These are phyloP conservation scores for Eurytoma californica DNA, from an alignment of 2,888 invertebrate species.

Conservation along the genomic window DNA sequence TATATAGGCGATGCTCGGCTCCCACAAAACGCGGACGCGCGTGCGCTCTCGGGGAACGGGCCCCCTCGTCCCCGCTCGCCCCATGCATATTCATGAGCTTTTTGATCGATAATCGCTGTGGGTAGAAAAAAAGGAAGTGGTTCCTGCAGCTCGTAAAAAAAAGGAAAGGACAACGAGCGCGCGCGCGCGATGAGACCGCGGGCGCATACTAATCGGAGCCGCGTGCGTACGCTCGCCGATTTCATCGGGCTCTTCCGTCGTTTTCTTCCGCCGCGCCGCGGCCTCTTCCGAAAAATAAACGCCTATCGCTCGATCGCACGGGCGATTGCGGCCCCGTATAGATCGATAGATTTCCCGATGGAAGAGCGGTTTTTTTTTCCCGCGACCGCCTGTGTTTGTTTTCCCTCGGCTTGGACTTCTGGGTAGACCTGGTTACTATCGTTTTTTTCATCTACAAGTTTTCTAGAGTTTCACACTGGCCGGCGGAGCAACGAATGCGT, in stretches of 20 bases:
- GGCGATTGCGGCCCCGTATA: background rate
- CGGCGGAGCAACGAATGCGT: too few species aligned
- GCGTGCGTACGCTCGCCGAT: conserved; percentile 44
- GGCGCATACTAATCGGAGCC: conserved; percentile 70
- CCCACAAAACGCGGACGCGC: conserved; percentile 11
- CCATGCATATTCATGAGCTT: conserved; percentile 72
- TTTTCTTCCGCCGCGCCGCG: conserved; percentile 56
- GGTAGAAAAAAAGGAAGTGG: conserved; percentile 69
- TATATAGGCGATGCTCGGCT: background rate
- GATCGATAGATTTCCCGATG: conserved; percentile 12
- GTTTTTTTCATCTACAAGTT: too few species aligned
- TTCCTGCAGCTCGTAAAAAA: conserved; percentile 68
- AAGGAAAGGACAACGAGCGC: conserved; percentile 66
- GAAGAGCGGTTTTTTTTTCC: background rate
- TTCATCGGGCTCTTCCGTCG: conserved; percentile 61
- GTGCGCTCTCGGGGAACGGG: background rate
- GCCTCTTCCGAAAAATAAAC: background rate
- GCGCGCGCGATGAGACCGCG: conserved; percentile 64
- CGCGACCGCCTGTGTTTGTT: too few species aligned
- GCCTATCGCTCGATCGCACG: conserved; percentile 5
- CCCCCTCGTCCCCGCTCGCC: conserved; percentile 8
- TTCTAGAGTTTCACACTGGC: too few species aligned
- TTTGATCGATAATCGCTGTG: conserved; percentile 70
- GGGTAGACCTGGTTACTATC: too few species aligned
- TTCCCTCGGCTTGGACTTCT: too few species aligned